phyloP scores from a whole-genome alignment of 2,113 vertebrate genomes.

The Dasyprocta punctata region DNA sequence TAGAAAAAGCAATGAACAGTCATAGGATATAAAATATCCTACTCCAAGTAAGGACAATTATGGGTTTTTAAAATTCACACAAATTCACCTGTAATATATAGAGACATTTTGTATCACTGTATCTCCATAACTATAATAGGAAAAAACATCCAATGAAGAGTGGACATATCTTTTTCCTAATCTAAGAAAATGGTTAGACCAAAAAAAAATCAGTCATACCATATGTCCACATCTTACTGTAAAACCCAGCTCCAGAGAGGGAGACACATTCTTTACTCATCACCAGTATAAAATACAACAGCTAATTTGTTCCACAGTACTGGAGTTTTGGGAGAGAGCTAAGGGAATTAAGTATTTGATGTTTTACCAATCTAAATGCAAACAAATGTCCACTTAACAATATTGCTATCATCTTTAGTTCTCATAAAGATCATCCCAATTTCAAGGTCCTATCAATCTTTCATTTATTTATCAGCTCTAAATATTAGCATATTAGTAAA shows the following conservation, averaged over 20 bases:
- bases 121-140: not conserved
- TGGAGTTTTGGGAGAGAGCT: not conserved
- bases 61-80: not conserved
- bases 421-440: constrained; percentile 16
- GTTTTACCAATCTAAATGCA: not conserved
- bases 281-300: constrained; percentile 43
- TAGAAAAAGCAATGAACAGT: not conserved
- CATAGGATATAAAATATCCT: not conserved
- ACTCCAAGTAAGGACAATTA: not conserved
- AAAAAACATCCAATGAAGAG: not conserved
- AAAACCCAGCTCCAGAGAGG: constrained; percentile 16
- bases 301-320: constrained; percentile 46
- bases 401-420: constrained; percentile 33
- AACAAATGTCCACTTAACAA: constrained; percentile 41
- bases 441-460: constrained; percentile 30
- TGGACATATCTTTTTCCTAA: not conserved
- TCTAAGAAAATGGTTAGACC: not conserved
- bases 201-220: not conserved
- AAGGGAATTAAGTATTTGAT: constrained; percentile 51
- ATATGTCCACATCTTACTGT: not conserved
- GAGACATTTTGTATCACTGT: not conserved
- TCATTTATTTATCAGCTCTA: constrained; percentile 58
- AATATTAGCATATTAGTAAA: constrained; percentile 65
- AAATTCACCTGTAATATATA: not conserved
- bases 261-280: not conserved